phyloP scores from a whole-genome alignment of 2,888 invertebrate genomes.

The Eupithecia abbreviata region DNA sequence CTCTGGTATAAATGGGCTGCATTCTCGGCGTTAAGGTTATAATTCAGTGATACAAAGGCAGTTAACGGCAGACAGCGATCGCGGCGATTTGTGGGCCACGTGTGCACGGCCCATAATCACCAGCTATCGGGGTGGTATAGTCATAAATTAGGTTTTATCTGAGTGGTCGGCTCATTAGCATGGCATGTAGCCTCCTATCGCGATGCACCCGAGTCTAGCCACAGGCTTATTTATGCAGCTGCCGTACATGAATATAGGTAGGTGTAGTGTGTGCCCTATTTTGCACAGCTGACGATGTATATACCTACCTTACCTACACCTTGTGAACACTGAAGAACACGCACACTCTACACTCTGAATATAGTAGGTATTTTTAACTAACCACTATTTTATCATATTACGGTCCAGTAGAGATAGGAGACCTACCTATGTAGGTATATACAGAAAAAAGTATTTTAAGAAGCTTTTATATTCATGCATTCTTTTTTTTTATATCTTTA shows the following conservation, averaged over 20 bases:
- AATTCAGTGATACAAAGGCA: constrained; percentile 28
- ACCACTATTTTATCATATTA: not conserved
- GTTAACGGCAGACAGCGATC: constrained; percentile 39
- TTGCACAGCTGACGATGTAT: not conserved
- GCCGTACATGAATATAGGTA: not conserved
- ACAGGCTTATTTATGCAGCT: constrained; percentile 33
- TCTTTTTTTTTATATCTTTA: too few relatives aligned
- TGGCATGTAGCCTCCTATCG: constrained; percentile 67
- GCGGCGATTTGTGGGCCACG: constrained; percentile 32
- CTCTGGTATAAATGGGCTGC: not conserved
- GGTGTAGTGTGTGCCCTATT: not conserved
- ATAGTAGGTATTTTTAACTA: not conserved
- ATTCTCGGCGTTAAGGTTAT: constrained; percentile 8
- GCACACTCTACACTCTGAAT: too few relatives aligned
- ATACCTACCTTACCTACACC: too few relatives aligned
- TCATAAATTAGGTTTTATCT: constrained; percentile 74
- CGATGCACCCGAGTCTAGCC: constrained; percentile 52
- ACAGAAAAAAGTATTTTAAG: not conserved
- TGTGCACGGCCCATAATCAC: constrained; percentile 40
- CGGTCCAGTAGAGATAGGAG: not conserved
- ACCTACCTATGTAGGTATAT: not conserved
- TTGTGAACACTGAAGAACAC: too few relatives aligned
- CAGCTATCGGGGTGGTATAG: constrained; percentile 48
- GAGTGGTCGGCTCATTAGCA: constrained; percentile 72
- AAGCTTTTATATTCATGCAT: not conserved